phyloP scores from a whole-genome alignment of 2,797 vertebrate species.

The Anguilla obscura region DNA sequence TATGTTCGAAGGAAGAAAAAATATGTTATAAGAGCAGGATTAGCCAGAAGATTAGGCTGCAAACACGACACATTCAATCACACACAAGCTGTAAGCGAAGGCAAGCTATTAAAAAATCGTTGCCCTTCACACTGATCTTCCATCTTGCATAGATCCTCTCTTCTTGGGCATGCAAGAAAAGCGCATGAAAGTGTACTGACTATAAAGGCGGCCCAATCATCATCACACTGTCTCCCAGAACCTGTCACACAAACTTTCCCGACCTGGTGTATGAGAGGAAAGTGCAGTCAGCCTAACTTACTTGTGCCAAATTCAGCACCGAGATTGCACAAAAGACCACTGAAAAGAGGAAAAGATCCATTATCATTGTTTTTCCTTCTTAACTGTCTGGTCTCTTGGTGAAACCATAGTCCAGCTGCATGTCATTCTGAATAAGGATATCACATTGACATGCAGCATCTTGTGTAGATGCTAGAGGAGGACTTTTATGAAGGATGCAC shows the following conservation, averaged over 20 bases:
- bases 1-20: background rate
- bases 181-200: slow-evolving; percentile 68
- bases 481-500: background rate
- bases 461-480: background rate
- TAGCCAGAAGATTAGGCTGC: background rate
- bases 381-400: background rate
- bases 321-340: background rate
- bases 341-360: background rate
- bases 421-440: background rate
- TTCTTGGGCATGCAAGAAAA: slow-evolving; percentile 55
- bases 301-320: background rate
- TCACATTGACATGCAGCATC: background rate
- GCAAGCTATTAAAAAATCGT: slow-evolving; percentile 34
- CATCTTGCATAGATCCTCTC: slow-evolving; percentile 51
- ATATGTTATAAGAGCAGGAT: background rate
- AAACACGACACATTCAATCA: background rate
- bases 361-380: background rate
- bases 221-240: slow-evolving; percentile 35
- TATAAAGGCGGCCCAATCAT: slow-evolving; percentile 47
- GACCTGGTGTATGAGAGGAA: slow-evolving; percentile 55
- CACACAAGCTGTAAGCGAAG: background rate
- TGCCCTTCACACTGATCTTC: slow-evolving; percentile 58
- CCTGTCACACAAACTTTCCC: slow-evolving; percentile 58
- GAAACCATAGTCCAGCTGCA: background rate
- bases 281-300: background rate